phyloP scores from a whole-genome alignment of 2,797 vertebrate genomes.

The Acrocephalus scirpaceus region DNA sequence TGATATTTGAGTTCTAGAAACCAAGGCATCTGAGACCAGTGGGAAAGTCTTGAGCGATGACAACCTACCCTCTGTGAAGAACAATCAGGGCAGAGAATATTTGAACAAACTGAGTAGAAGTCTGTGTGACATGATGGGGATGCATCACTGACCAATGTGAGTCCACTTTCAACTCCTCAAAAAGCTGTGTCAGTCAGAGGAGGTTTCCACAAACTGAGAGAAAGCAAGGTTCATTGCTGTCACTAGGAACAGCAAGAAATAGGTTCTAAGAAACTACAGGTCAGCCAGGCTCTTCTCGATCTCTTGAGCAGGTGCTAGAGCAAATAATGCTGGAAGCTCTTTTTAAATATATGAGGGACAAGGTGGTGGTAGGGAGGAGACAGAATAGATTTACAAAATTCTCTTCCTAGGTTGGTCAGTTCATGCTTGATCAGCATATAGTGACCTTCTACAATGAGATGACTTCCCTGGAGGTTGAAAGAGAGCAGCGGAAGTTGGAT shows the following conservation, averaged over 20 bases:
- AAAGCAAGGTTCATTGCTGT: not conserved
- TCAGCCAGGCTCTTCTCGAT: not conserved
- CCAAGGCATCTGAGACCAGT: not conserved
- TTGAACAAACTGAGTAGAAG: not conserved
- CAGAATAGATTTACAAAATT: not conserved
- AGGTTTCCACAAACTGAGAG: not conserved
- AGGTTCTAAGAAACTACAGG: not conserved
- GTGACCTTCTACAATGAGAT: not conserved
- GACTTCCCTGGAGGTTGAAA: not conserved
- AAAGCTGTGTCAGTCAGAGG: not conserved
- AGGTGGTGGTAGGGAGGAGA: not conserved
- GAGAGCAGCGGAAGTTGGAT: not conserved
- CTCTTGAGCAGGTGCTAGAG: not conserved
- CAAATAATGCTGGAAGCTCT: not conserved
- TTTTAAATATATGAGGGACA: not conserved
- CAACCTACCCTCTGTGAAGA: not conserved
- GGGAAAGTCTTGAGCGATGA: not conserved
- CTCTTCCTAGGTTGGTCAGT: not conserved
- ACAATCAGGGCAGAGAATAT: not conserved
- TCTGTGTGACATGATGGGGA: not conserved
- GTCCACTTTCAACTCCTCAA: not conserved
- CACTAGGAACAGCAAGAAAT: not conserved
- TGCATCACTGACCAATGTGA: not conserved
- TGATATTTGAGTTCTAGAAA: not conserved
- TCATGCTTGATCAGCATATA: not conserved